Evolutionary conservation across 2,888 invertebrate genomes (phyloP), one percentile per base, ranked within the genome.

Genomic region (Drosophila buzzatii): DNA sequence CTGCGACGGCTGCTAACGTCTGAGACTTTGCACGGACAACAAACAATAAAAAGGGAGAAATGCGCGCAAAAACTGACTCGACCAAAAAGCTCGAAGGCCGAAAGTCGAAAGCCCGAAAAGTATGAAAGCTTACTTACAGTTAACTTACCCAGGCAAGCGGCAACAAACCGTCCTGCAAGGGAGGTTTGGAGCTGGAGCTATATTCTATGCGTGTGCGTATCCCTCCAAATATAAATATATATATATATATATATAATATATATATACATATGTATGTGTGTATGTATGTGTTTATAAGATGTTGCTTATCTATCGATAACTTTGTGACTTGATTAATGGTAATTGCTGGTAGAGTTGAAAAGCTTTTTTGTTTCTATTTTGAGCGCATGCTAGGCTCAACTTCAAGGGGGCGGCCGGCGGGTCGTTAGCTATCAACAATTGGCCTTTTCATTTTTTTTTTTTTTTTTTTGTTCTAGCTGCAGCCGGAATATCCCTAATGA

Each of bases 21-120:
- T 41, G 53, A 77, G 66, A 77, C 73, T 77, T 76, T 77, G 73
- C 66, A 77, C 77, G 67, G 45, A 57, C 63, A 64, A 69, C 57
- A 66, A 64, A 69, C 57, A 66, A 69, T 49, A 60, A 31, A 58
- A 53, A 35, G 51, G 39, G 55, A n/a, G 55, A 55, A 55, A 55
- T 31, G 49, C 59, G 47, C 47, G 49, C 59, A 64, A 45, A 51
- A 73, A 74, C 73, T 59, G 59, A 58, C 55, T 70, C 58, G 58
- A 57, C 8, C 53, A 42, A 74, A 51, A 70, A 75, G 75, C 75
- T 75, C 61, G 35, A 51, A 51, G 51, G 41, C 41, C 20, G 27
- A 73, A 73, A 73, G 59, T 18, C 41, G n/a, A 51, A 61, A 62
- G 27, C 44, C 44, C 63, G 27, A 39, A 51, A 44, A 51, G 37